Percentiles rank a stretch among this genome's conserved stretches.
Conservation (phyloP, 2,797 vertebrate genomes). For the Sardinella longiceps region DNA sequence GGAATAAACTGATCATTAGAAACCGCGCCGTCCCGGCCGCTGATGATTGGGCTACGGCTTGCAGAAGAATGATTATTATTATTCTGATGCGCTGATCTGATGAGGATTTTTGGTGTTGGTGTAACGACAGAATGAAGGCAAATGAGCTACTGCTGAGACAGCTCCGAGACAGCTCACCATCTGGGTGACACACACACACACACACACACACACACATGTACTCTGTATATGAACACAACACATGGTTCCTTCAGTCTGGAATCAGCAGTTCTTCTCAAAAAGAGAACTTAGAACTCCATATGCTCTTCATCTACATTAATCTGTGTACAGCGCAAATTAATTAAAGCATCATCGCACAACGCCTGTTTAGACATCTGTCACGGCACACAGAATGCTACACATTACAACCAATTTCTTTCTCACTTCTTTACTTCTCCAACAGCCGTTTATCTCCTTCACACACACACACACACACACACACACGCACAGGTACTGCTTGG, state of each 20-base stretch:
- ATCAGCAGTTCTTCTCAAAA: neutral
- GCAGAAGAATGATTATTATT: neutral
- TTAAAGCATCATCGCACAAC: neutral
- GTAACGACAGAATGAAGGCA: too few species aligned
- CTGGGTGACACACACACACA: neutral
- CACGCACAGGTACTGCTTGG: constrained; percentile 26
- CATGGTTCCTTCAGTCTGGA: neutral
- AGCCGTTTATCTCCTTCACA: constrained; percentile 22
- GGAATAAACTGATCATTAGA: neutral
- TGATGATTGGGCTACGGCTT: neutral
- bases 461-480: constrained; percentile 34
- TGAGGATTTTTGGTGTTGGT: neutral
- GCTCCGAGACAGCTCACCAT: neutral
- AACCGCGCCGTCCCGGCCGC: neutral
- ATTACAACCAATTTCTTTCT: neutral
- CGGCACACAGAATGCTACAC: neutral
- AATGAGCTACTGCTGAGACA: neutral
- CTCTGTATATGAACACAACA: too few species aligned
- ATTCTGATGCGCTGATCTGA: neutral
- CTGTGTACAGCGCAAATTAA: neutral
- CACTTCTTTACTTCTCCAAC: neutral
- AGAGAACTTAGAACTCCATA: neutral
- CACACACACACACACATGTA: neutral
- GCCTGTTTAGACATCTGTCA: constrained; percentile 15
- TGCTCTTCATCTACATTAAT: neutral